A percentile compares a stretch with the other conserved stretches of the same genome.
Evolutionary conservation across 2,113 vertebrate species (phyloP).

Genomic region (Patagioenas fasciata): DNA sequence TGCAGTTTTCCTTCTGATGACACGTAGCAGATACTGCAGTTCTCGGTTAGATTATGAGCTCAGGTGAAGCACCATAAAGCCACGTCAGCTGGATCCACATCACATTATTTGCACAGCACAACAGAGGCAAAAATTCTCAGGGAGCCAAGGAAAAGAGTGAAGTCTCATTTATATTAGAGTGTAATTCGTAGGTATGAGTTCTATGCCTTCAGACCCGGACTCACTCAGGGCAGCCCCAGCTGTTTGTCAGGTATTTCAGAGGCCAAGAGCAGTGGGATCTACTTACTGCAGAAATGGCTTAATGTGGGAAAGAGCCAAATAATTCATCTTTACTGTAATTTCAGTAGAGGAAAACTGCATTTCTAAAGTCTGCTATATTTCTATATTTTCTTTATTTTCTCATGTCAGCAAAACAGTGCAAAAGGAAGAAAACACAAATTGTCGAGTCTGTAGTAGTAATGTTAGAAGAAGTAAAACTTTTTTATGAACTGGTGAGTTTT

Average conservation of each 20-base stretch:
- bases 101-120: neutral
- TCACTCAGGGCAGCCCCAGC: neutral
- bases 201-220: neutral
- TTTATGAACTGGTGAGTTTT: neutral
- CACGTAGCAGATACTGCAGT: neutral
- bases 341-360: neutral
- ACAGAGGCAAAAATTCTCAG: neutral
- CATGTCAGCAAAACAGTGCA: neutral
- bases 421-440: neutral
- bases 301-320: neutral
- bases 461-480: neutral
- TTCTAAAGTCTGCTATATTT: neutral
- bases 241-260: neutral
- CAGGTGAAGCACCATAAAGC: neutral
- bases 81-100: accelerated
- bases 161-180: too few relatives aligned
- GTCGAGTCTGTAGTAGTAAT: accelerated
- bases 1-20: neutral
- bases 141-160: neutral
- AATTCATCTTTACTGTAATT: neutral
- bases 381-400: neutral
- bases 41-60: neutral
- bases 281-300: neutral
- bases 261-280: neutral
- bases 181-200: neutral